Conservation (phyloP, 2,797 vertebrate genomes). For the Clarias platycephalus region DNA sequence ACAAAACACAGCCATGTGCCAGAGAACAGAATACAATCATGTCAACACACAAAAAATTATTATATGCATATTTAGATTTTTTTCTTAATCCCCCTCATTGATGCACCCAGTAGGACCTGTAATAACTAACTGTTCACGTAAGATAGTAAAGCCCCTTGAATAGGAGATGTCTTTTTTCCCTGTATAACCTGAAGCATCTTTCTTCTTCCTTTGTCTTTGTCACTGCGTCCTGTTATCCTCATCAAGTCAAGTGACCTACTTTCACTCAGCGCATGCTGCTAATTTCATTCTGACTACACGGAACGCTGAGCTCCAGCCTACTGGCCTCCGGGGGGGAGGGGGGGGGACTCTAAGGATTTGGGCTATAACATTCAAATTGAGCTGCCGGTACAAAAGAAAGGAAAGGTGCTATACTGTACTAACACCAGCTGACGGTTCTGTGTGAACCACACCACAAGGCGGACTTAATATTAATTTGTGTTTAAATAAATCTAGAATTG, state of each 20-base stretch:
- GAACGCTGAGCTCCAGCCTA: slow-evolving; percentile 20
- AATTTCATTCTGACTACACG: slow-evolving; percentile 37
- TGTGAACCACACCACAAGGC: background rate
- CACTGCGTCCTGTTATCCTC: slow-evolving; percentile 28
- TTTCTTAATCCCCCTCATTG: too few species aligned
- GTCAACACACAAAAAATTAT: background rate
- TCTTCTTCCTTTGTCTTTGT: slow-evolving; percentile 36
- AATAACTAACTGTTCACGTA: background rate
- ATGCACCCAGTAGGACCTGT: background rate
- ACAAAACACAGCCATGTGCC: slow-evolving; percentile 23
- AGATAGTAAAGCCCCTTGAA: background rate
- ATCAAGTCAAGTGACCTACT: slow-evolving; percentile 49
- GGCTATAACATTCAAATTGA: background rate
- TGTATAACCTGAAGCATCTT: slow-evolving; percentile 16
- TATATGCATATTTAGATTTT: background rate
- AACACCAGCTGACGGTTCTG: background rate
- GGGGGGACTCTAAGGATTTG: background rate
- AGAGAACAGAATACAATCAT: slow-evolving; percentile 1
- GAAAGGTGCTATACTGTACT: background rate
- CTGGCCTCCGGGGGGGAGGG: background rate
- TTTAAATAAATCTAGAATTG: background rate
- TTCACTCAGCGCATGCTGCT: slow-evolving; percentile 28
- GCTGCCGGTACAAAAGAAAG: background rate
- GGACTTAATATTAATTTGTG: background rate
- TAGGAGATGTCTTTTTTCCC: background rate